These are phyloP conservation scores for Phylloscopus whistleri DNA, from an alignment of 2,113 vertebrate species.

Conservation along the genomic window DNA sequence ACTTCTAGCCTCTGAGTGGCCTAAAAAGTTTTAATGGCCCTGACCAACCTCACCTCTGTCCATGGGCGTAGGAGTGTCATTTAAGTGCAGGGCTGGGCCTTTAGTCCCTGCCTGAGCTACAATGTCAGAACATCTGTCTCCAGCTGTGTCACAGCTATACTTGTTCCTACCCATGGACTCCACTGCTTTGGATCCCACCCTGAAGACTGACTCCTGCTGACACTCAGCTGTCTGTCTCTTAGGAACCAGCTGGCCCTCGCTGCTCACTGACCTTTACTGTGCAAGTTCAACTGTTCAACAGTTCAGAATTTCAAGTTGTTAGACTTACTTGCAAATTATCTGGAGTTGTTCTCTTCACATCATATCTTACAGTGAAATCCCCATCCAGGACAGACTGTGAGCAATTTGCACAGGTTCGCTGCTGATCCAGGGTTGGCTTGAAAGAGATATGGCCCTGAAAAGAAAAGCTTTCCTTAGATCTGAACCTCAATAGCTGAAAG, in stretches of 20 bases:
- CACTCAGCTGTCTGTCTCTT: neutral
- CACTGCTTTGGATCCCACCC: neutral
- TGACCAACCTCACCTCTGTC: neutral
- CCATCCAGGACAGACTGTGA: conserved; percentile 79
- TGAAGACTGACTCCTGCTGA: neutral
- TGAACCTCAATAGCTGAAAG: neutral
- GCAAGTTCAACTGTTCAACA: neutral
- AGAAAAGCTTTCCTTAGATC: neutral
- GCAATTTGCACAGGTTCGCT: conserved; percentile 80
- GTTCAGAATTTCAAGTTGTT: neutral
- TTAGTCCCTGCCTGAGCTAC: neutral
- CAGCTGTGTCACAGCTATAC: neutral
- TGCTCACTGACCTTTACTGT: neutral
- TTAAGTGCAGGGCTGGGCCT: neutral
- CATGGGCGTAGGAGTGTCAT: neutral
- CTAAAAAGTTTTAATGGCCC: neutral
- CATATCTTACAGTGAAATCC: conserved; percentile 85
- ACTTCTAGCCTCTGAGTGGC: neutral
- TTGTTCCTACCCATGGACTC: neutral
- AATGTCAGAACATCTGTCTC: neutral
- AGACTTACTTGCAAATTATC: conserved; percentile 83
- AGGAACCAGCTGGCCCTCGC: neutral
- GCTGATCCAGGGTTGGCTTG: conserved; percentile 84
- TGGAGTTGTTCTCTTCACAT: conserved; percentile 79
- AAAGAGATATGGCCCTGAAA: conserved; percentile 84